Evolutionary conservation across 1,140 invertebrate genomes (phyloP).

Genomic region (Cataglyphis hispanica): DNA sequence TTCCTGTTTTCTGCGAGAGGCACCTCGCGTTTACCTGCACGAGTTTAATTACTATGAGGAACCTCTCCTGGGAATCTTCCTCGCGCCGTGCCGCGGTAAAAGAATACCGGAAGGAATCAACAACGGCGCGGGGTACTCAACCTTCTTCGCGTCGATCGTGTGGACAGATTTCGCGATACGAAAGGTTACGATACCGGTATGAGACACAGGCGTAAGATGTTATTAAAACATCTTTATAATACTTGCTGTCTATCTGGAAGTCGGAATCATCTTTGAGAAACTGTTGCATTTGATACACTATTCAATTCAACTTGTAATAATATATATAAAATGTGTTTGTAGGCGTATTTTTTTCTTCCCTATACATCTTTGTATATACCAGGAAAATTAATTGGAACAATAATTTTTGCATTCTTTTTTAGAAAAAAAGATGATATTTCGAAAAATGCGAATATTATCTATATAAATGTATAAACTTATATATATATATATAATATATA

Average conservation of each 20-base stretch:
- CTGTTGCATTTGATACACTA: background rate
- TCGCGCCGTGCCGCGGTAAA: slow-evolving; percentile 15
- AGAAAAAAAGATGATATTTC: no score
- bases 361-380: no score
- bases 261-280: background rate
- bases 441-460: no score
- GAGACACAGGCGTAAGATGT: slow-evolving; percentile 7
- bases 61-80: slow-evolving; percentile 66
- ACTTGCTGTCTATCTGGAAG: background rate
- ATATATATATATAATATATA: no score
- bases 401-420: no score
- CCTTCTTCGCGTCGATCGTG: slow-evolving; percentile 45
- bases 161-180: slow-evolving; percentile 57
- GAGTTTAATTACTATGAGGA: slow-evolving; percentile 60
- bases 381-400: no score
- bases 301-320: background rate
- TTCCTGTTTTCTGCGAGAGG: slow-evolving; percentile 60
- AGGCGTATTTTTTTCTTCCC: no score
- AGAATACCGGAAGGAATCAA: slow-evolving; percentile 62
- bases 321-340: no score
- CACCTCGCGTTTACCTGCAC: background rate
- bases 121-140: slow-evolving; percentile 46
- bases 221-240: slow-evolving; percentile 23
- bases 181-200: slow-evolving; percentile 39
- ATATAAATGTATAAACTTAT: no score